These are phyloP conservation scores for Enteromius afrohamiltoni DNA, from an alignment of 2,797 vertebrate species.

Conservation along the genomic window DNA sequence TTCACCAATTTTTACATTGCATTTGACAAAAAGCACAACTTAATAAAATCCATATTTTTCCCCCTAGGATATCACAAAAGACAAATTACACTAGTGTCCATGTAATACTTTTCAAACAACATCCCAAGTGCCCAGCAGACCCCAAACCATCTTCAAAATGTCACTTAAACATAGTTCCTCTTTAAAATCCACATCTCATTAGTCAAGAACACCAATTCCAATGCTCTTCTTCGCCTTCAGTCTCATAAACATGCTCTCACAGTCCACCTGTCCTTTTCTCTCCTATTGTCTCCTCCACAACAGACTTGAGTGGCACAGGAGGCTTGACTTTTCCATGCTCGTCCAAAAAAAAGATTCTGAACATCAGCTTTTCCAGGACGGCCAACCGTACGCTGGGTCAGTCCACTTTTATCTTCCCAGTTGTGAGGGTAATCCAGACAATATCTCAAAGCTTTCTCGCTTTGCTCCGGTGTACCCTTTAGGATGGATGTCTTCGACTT, in stretches of 20 bases:
- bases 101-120: slow-evolving; percentile 47
- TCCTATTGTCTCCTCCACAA: slow-evolving; percentile 61
- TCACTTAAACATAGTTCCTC: slow-evolving; percentile 26
- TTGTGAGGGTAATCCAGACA: slow-evolving; percentile 74
- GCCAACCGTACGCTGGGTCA: slow-evolving; percentile 72
- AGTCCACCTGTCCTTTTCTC: slow-evolving; percentile 15
- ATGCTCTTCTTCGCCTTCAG: not conserved
- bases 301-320: slow-evolving; percentile 54
- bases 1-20: slow-evolving; percentile 5
- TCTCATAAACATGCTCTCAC: slow-evolving; percentile 14
- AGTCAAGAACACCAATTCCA: slow-evolving; percentile 28
- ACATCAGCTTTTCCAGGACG: slow-evolving; percentile 66
- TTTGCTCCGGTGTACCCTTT: slow-evolving; percentile 61
- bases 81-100: slow-evolving; percentile 17
- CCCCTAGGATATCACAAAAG: not conserved
- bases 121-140: slow-evolving; percentile 5
- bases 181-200: slow-evolving; percentile 36
- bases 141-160: slow-evolving; percentile 23
- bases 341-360: slow-evolving; percentile 64
- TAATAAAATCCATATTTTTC: not conserved
- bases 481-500: slow-evolving; percentile 78
- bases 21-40: slow-evolving; percentile 32
- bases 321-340: slow-evolving; percentile 51
- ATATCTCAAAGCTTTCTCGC: slow-evolving; percentile 61
- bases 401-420: slow-evolving; percentile 73